Conservation (phyloP, 2,888 invertebrate species). For the Orchesella flavescens region DNA sequence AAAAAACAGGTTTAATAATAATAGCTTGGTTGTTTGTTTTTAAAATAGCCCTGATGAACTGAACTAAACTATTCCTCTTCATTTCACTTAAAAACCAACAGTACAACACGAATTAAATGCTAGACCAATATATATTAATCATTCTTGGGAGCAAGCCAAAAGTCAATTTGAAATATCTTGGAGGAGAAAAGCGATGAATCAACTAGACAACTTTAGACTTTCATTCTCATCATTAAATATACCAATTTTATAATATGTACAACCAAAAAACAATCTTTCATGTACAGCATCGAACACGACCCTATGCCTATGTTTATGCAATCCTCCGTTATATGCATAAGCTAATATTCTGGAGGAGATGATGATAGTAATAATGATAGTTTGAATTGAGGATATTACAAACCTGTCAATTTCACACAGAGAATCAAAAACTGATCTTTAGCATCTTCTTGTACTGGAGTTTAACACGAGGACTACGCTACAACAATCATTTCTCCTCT, state of each 20-base stretch:
- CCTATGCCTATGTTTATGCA: no score
- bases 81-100: no score
- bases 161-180: conserved; percentile 34
- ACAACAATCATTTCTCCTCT: background rate
- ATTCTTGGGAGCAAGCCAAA: conserved; percentile 55
- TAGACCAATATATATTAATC: conserved; percentile 37
- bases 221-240: background rate
- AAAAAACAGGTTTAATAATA: no score
- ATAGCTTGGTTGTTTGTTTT: no score
- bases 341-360: background rate
- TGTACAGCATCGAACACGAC: no score
- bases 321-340: no score
- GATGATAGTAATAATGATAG: conserved; percentile 26
- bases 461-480: no score
- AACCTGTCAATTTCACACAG: conserved; percentile 61
- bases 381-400: conserved; percentile 44
- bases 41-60: no score
- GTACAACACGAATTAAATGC: background rate
- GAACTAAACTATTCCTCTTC: no score
- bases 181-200: conserved; percentile 31
- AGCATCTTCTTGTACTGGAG: background rate
- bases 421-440: conserved; percentile 55
- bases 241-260: no score
- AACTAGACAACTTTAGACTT: background rate
- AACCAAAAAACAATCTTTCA: background rate